These are phyloP conservation scores for Notothenia rossii DNA, from an alignment of 2,113 vertebrate species.

Conservation along the genomic window DNA sequence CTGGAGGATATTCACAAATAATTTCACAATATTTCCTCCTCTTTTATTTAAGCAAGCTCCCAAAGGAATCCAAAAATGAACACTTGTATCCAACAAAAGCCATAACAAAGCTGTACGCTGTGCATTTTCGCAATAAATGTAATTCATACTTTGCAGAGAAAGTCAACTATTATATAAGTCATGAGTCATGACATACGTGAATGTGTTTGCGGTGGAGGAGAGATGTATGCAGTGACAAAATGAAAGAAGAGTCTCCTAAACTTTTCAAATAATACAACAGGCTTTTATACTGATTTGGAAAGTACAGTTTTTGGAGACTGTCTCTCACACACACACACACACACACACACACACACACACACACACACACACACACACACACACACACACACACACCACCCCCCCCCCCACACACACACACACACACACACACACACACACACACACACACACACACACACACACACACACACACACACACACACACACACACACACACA, in stretches of 20 bases:
- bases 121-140: constrained; percentile 29
- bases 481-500: too few species aligned
- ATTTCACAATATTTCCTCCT: constrained; percentile 8
- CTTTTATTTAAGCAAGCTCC: constrained; percentile 24
- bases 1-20: constrained; percentile 60
- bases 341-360: constrained; percentile 7
- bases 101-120: constrained; percentile 36
- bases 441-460: constrained; percentile 25
- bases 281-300: constrained; percentile 51
- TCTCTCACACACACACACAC: constrained; percentile 8
- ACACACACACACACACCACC: constrained; percentile 40
- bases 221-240: constrained; percentile 45
- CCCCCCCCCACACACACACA: constrained; percentile 44
- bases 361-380: constrained; percentile 20
- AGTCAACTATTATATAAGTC: neutral
- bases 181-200: constrained; percentile 18
- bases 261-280: constrained; percentile 43
- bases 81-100: constrained; percentile 29
- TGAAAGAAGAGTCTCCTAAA: constrained; percentile 50
- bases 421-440: constrained; percentile 40
- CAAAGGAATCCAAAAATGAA: constrained; percentile 42
- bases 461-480: constrained; percentile 26
- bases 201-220: constrained; percentile 25
- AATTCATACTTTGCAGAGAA: constrained; percentile 39
- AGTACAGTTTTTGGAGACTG: constrained; percentile 49